Evolutionary conservation across 2,888 invertebrate genomes (phyloP), one percentile per base, ranked within the genome.

Genomic region (Erynnis tages): DNA sequence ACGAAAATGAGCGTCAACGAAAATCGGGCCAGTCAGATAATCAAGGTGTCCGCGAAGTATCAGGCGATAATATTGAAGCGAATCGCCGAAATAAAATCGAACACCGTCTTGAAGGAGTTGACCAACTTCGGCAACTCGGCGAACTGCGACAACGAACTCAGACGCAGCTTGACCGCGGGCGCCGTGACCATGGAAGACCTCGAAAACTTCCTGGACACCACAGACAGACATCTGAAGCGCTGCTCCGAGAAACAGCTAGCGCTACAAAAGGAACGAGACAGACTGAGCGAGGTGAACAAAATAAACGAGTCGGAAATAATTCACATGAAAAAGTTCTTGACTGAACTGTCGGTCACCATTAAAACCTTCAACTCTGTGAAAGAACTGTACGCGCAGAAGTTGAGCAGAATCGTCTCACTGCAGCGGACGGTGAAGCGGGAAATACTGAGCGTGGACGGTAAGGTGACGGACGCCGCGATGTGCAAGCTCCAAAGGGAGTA

Each of bases 201-300:
- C 10, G 89, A 89, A 59, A 83, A 82, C 62, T 89, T 88, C 68
- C 60, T 89, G 30, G 89, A 89, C 56, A 88, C 86, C 0, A 88
- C 86, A 0, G 89, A 89, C 48, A 75, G 72, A 58, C 87, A 86
- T 56, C 54, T 88, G 10, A 76, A 71, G 47, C 72, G 79, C 23
- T 87, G 85, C 57, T 70, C 83, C 0, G 89, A 88, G 27, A 85
- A 78, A 56, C 86, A 86, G 57, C 53, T 69, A 4, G 58, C 67
- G 1, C 59, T 88, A 45, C 84, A 83, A 54, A 87, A 82, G 56
- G 89, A 89, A 54, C 69, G 84, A 10, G 88, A 88, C 56, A 69
- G 83, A 55, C 64, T 87, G 38, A 53, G 57, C 0, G 87, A 88
- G 66, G 76, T 88, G 29, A 86, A 85, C 56, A 75, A 69, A 54